Conservation (phyloP, 2,113 vertebrate species). For the Oxyura jamaicensis region DNA sequence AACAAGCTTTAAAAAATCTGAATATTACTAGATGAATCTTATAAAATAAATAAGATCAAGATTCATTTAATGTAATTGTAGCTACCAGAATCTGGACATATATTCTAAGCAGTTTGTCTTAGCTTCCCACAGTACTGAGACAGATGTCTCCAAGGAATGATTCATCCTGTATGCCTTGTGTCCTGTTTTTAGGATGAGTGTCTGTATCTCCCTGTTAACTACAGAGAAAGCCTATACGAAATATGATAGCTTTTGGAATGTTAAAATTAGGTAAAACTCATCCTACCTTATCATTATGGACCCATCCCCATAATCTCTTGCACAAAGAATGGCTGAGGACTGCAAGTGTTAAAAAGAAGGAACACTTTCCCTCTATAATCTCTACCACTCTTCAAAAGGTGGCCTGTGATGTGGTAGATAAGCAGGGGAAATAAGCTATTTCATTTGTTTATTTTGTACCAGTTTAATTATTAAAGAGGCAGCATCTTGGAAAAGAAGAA, state of each 20-base stretch:
- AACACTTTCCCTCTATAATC: background rate
- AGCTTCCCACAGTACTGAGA: background rate
- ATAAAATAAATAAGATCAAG: background rate
- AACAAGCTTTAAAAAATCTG: background rate
- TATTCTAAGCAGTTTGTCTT: background rate
- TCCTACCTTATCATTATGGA: background rate
- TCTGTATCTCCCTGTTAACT: background rate
- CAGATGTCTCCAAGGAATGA: background rate
- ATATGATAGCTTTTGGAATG: background rate
- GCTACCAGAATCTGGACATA: background rate
- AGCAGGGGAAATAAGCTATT: background rate
- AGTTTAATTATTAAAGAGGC: background rate
- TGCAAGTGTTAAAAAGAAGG: background rate
- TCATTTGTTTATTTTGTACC: background rate
- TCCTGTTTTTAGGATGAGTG: background rate
- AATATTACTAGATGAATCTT: background rate
- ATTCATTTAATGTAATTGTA: background rate
- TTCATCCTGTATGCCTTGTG: background rate
- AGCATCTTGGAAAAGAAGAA: background rate
- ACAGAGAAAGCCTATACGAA: background rate
- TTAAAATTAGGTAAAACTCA: background rate
- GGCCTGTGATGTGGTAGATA: background rate
- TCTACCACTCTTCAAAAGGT: background rate
- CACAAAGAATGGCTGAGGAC: background rate
- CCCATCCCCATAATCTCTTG: background rate